Evolutionary conservation across 1,140 invertebrate species (phyloP).

Genomic region (Meloidogyne floridensis): DNA sequence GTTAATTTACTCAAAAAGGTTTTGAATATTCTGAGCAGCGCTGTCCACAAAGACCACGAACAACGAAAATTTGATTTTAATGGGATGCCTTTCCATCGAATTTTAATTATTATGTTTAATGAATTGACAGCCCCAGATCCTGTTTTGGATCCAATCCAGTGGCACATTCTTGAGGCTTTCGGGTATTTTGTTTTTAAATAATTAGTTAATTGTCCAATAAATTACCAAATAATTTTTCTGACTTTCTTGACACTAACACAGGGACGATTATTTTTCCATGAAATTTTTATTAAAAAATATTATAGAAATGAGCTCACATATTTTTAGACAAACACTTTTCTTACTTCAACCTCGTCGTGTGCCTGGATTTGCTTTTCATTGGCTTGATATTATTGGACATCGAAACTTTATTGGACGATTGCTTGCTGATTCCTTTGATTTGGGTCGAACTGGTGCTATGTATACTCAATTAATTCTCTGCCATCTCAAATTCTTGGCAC

Average conservation of each 20-base stretch:
- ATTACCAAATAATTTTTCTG: too few species aligned
- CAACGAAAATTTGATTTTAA: constrained; percentile 82
- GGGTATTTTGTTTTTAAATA: constrained; percentile 62
- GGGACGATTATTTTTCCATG: too few species aligned
- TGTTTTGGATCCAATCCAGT: constrained; percentile 86
- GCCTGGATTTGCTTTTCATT: constrained; percentile 94
- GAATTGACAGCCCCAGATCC: constrained; percentile 91
- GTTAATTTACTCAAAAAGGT: constrained; percentile 93
- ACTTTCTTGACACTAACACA: too few species aligned
- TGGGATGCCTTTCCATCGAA: constrained; percentile 92
- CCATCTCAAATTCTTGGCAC: constrained; percentile 92
- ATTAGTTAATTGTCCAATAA: too few species aligned
- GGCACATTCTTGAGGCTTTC: constrained; percentile 74
- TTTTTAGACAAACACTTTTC: constrained; percentile 41
- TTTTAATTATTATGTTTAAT: constrained; percentile 94
- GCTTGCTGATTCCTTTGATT: constrained; percentile 73
- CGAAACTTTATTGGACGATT: constrained; percentile 91
- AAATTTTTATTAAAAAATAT: too few species aligned
- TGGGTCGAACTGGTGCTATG: constrained; percentile 69
- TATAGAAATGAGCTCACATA: background rate
- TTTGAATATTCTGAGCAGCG: constrained; percentile 89
- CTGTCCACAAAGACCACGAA: constrained; percentile 91
- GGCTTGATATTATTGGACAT: constrained; percentile 93
- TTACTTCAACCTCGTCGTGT: constrained; percentile 83
- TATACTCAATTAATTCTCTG: constrained; percentile 85